These are phyloP conservation scores for Venustaconcha ellipsiformis DNA, from an alignment of 1,140 invertebrate genomes.

Conservation along the genomic window DNA sequence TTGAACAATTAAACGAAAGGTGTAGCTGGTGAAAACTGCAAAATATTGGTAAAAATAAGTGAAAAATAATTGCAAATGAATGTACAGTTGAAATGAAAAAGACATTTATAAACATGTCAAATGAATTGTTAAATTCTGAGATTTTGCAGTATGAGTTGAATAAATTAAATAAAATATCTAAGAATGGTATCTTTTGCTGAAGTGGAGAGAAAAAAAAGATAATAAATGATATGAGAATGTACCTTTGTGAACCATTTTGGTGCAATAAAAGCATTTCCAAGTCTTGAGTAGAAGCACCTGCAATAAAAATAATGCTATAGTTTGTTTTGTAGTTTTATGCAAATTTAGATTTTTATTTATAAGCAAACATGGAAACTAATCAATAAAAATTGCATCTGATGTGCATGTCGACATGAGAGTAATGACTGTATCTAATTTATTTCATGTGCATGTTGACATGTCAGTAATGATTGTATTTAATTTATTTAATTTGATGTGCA, in stretches of 20 bases:
- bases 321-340: background rate
- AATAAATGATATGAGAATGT: constrained; percentile 1
- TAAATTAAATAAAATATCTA: background rate
- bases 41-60: too few relatives aligned
- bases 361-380: background rate
- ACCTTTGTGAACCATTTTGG: constrained; percentile 61
- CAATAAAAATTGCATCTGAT: background rate
- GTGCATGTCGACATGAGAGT: background rate
- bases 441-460: background rate
- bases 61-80: too few relatives aligned
- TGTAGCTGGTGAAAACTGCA: too few relatives aligned
- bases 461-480: background rate
- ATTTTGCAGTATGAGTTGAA: background rate
- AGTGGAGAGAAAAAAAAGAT: constrained; percentile 11
- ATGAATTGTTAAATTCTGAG: background rate
- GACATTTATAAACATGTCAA: background rate
- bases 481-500: background rate
- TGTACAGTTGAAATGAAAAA: too few relatives aligned
- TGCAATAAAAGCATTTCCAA: constrained; percentile 62
- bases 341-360: background rate
- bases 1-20: too few relatives aligned
- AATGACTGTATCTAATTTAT: background rate
- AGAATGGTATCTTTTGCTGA: constrained; percentile 7
- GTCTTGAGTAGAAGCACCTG: constrained; percentile 62
- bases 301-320: constrained; percentile 10